phyloP scores from a whole-genome alignment of 1,140 invertebrate genomes.

The Zophobas morio region DNA sequence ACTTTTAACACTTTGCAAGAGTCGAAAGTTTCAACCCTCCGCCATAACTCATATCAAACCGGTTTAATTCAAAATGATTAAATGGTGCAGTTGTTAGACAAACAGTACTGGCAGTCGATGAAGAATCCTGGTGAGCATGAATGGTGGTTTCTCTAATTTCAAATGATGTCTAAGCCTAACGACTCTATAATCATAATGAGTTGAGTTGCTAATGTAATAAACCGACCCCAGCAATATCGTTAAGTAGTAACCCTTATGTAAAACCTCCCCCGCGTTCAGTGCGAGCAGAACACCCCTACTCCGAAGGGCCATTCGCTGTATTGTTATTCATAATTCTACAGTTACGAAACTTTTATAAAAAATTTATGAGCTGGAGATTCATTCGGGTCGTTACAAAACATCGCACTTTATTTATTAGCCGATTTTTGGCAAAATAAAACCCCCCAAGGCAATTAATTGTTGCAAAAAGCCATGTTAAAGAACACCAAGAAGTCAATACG shows the following conservation, averaged over 20 bases:
- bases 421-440: not conserved
- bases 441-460: too few species aligned
- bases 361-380: slow-evolving; percentile 36
- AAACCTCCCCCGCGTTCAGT: slow-evolving; percentile 35
- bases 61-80: too few species aligned
- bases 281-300: slow-evolving; percentile 7
- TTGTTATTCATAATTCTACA: slow-evolving; percentile 38
- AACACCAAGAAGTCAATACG: too few species aligned
- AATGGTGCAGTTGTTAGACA: too few species aligned
- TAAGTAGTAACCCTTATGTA: slow-evolving; percentile 55
- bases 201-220: slow-evolving; percentile 67
- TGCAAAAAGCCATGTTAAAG: too few species aligned
- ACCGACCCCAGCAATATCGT: slow-evolving; percentile 63
- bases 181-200: slow-evolving; percentile 66
- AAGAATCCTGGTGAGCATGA: slow-evolving; percentile 30
- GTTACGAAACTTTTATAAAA: slow-evolving; percentile 40
- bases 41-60: too few species aligned
- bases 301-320: slow-evolving; percentile 10
- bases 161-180: slow-evolving; percentile 62
- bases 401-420: not conserved
- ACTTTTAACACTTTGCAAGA: too few species aligned
- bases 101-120: too few species aligned
- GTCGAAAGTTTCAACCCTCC: too few species aligned
- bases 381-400: slow-evolving; percentile 7
- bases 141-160: slow-evolving; percentile 59